Percentiles rank a stretch among this genome's conserved stretches.
Evolutionary conservation across 2,113 vertebrate species (phyloP).

Genomic region (Varanus komodoensis): DNA sequence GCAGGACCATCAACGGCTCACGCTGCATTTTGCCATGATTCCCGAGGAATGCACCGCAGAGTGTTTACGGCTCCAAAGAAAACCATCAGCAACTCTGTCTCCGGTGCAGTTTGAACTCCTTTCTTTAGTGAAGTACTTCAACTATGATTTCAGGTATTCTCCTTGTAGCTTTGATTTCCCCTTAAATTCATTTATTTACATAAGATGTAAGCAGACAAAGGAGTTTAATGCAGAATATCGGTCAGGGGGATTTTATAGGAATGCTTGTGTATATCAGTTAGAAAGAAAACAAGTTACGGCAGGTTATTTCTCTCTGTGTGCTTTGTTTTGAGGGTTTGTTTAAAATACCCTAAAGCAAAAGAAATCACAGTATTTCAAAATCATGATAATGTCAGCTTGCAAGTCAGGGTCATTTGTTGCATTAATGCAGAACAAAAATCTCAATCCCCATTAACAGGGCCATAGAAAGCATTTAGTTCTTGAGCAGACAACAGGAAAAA

Average conservation of each 20-base stretch:
- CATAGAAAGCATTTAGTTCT: conserved; percentile 48
- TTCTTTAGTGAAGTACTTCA: conserved; percentile 69
- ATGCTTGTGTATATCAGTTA: conserved; percentile 12
- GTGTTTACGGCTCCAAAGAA: conserved; percentile 47
- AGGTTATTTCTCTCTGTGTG: not conserved
- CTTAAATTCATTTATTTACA: conserved; percentile 66
- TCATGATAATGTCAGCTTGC: conserved; percentile 31
- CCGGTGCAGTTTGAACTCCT: conserved; percentile 73
- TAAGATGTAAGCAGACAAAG: conserved; percentile 50
- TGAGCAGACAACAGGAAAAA: conserved; percentile 43
- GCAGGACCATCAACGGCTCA: not conserved
- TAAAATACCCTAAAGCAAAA: conserved; percentile 41
- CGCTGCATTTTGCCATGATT: conserved; percentile 21
- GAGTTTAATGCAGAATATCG: conserved; percentile 52
- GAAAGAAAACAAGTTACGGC: conserved; percentile 46
- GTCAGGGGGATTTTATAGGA: conserved; percentile 43
- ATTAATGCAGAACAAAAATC: conserved; percentile 36
- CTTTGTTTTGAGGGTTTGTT: not conserved
- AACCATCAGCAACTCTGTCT: conserved; percentile 62
- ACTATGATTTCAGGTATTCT: conserved; percentile 57
- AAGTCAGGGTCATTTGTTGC: conserved; percentile 53
- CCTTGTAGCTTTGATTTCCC: conserved; percentile 70
- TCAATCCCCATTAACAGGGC: conserved; percentile 42
- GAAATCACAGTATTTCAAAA: conserved; percentile 29
- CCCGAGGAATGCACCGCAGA: conserved; percentile 25